phyloP scores from a whole-genome alignment of 2,797 vertebrate genomes.

The Poeciliopsis gracilis region DNA sequence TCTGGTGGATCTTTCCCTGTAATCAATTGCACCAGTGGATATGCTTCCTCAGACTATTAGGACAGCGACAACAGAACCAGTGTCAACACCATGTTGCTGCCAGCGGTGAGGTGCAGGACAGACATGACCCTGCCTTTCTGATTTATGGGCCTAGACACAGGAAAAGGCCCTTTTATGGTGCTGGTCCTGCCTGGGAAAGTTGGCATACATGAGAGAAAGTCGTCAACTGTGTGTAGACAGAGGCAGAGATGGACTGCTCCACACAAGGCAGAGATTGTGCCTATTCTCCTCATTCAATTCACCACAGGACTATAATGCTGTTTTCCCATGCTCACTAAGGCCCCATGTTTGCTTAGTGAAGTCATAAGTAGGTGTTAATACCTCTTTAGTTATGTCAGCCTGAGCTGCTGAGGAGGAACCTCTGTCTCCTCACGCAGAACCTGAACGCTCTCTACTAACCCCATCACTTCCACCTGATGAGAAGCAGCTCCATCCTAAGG shows the following conservation, averaged over 20 bases:
- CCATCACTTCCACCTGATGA: constrained; percentile 8
- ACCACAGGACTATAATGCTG: constrained; percentile 63
- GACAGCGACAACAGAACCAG: constrained; percentile 52
- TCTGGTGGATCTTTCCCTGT: not conserved
- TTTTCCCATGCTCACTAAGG: constrained; percentile 77
- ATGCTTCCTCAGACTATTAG: constrained; percentile 48
- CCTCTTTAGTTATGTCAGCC: constrained; percentile 79
- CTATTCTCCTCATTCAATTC: constrained; percentile 61
- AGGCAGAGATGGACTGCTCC: constrained; percentile 30
- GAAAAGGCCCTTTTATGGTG: constrained; percentile 58
- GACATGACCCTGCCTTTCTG: constrained; percentile 15
- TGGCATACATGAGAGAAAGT: constrained; percentile 72
- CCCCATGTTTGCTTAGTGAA: constrained; percentile 68
- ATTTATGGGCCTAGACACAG: constrained; percentile 61
- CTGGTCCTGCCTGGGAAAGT: constrained; percentile 75
- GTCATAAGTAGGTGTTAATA: constrained; percentile 75
- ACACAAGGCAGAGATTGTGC: constrained; percentile 75
- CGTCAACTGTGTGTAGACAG: constrained; percentile 68
- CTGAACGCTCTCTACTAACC: constrained; percentile 31
- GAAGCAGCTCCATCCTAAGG: not conserved
- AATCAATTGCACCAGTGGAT: not conserved
- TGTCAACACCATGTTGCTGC: constrained; percentile 34
- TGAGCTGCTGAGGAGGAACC: constrained; percentile 53
- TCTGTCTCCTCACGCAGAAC: constrained; percentile 17
- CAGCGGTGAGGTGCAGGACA: constrained; percentile 25